phyloP scores from a whole-genome alignment of 2,797 vertebrate genomes.

The Galaxias olidus region DNA sequence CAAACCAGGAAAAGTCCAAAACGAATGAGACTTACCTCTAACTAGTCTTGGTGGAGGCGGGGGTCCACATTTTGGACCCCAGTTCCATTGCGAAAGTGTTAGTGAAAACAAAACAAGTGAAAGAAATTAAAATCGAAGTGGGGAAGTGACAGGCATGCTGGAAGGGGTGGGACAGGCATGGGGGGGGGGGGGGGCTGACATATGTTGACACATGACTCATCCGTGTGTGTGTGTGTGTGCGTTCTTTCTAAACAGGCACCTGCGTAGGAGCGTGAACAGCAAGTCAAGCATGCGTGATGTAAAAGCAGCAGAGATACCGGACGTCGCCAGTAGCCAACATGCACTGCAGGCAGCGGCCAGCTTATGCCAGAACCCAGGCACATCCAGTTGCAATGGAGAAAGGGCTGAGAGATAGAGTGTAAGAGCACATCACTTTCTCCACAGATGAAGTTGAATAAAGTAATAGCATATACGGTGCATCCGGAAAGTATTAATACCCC shows the following conservation, averaged over 20 bases:
- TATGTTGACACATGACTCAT: constrained; percentile 11
- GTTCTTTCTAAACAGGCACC: not conserved
- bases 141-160: constrained; percentile 42
- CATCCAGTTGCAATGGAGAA: not conserved
- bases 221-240: not conserved
- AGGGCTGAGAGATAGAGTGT: constrained; percentile 9
- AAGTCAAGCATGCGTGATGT: constrained; percentile 32
- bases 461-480: not conserved
- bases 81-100: constrained; percentile 65
- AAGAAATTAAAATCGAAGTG: constrained; percentile 60
- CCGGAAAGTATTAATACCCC: too few relatives aligned
- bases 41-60: constrained; percentile 60
- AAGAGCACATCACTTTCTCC: not conserved
- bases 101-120: constrained; percentile 65
- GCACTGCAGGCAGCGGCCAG: not conserved
- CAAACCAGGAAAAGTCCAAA: constrained; percentile 21
- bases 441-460: too few relatives aligned
- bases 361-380: not conserved
- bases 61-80: constrained; percentile 63
- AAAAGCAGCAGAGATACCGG: not conserved
- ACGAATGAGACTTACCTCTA: constrained; percentile 74
- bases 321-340: not conserved
- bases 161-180: not conserved
- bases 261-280: constrained; percentile 24
- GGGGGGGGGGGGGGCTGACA: not conserved